phyloP scores from a whole-genome alignment of 2,113 vertebrate genomes.

The Centropus bengalensis region DNA sequence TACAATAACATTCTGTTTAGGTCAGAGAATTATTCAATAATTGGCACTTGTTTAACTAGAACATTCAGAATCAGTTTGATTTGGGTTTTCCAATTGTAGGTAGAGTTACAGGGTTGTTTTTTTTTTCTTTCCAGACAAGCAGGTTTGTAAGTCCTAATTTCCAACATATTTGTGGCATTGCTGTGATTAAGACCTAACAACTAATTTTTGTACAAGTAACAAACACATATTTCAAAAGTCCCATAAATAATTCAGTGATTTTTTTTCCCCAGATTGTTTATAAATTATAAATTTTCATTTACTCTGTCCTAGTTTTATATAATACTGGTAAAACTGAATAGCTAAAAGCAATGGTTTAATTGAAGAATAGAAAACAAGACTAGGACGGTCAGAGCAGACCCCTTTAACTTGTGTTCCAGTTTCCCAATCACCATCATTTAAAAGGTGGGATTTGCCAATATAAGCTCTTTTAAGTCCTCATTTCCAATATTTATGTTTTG shows the following conservation, averaged over 20 bases:
- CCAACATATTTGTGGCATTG: slow-evolving; percentile 74
- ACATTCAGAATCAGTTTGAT: slow-evolving; percentile 78
- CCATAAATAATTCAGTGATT: slow-evolving; percentile 82
- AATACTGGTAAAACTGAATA: slow-evolving; percentile 69
- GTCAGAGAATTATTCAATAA: slow-evolving; percentile 89
- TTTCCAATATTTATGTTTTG: slow-evolving; percentile 54
- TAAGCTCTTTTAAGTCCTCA: not conserved
- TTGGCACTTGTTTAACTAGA: slow-evolving; percentile 89
- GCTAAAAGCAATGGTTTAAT: slow-evolving; percentile 63
- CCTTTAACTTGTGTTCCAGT: slow-evolving; percentile 30
- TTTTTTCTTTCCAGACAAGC: slow-evolving; percentile 62
- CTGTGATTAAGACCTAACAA: slow-evolving; percentile 79
- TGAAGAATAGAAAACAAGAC: slow-evolving; percentile 52
- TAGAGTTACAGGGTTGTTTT: slow-evolving; percentile 72
- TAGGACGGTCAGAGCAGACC: slow-evolving; percentile 56
- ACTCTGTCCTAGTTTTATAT: slow-evolving; percentile 82
- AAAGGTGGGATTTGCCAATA: slow-evolving; percentile 14
- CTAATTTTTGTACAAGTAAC: slow-evolving; percentile 80
- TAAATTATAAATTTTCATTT: slow-evolving; percentile 86
- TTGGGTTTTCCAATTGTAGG: slow-evolving; percentile 77
- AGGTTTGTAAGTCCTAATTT: slow-evolving; percentile 78
- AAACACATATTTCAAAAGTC: slow-evolving; percentile 81
- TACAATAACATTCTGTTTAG: slow-evolving; percentile 87
- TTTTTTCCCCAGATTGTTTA: slow-evolving; percentile 79
- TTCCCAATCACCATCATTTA: slow-evolving; percentile 17